Conservation (phyloP, 2,888 invertebrate genomes). For the Amphipyra tragopoginis region DNA sequence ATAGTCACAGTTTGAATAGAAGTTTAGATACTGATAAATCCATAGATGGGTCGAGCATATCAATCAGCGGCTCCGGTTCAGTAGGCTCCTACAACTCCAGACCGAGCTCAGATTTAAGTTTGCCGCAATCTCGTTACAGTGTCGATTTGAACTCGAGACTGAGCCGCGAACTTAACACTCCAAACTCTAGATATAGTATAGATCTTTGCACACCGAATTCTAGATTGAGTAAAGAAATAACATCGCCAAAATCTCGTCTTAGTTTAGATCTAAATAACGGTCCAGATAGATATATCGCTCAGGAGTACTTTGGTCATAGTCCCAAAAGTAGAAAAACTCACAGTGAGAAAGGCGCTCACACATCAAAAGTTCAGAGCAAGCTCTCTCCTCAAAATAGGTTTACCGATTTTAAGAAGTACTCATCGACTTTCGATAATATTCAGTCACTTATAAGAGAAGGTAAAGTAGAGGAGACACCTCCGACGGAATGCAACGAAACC, state of each 20-base stretch:
- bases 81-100: slow-evolving; percentile 91
- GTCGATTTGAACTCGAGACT: slow-evolving; percentile 88
- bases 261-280: slow-evolving; percentile 91
- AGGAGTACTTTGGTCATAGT: slow-evolving; percentile 85
- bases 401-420: slow-evolving; percentile 92
- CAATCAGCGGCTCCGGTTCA: slow-evolving; percentile 87
- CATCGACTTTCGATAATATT: slow-evolving; percentile 94
- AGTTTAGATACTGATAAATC: slow-evolving; percentile 86
- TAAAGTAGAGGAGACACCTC: slow-evolving; percentile 89
- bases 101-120: slow-evolving; percentile 91
- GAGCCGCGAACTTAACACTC: slow-evolving; percentile 90
- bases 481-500: slow-evolving; percentile 88
- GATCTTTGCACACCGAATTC: slow-evolving; percentile 92
- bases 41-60: slow-evolving; percentile 87
- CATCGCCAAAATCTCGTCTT: slow-evolving; percentile 90
- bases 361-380: slow-evolving; percentile 80
- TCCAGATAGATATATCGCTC: slow-evolving; percentile 83
- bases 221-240: slow-evolving; percentile 89
- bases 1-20: slow-evolving; percentile 85
- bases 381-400: slow-evolving; percentile 89
- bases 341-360: slow-evolving; percentile 74
- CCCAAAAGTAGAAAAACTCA: slow-evolving; percentile 85
- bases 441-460: slow-evolving; percentile 93
- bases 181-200: slow-evolving; percentile 92
- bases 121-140: slow-evolving; percentile 90